phyloP scores from a whole-genome alignment of 1,140 invertebrate species.

The Bombus superbus region DNA sequence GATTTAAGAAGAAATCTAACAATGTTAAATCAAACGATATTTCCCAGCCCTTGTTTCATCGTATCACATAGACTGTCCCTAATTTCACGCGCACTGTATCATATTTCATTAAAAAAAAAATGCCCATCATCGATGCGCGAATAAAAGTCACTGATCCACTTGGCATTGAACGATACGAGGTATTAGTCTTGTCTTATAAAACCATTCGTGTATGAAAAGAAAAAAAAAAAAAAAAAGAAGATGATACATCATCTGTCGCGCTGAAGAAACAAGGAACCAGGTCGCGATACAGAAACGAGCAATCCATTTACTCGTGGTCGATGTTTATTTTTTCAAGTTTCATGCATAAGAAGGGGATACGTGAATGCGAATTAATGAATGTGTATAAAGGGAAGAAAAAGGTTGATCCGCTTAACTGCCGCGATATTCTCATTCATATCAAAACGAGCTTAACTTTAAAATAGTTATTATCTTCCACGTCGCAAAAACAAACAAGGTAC shows the following conservation, averaged over 20 bases:
- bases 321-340: slow-evolving; percentile 4
- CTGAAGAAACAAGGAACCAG: too few relatives aligned
- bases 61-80: too few relatives aligned
- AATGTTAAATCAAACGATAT: not conserved
- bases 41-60: not conserved
- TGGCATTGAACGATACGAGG: not conserved
- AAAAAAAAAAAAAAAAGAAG: fast-evolving
- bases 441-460: slow-evolving; percentile 23
- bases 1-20: not conserved
- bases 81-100: too few relatives aligned
- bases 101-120: not conserved
- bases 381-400: not conserved
- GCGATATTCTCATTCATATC: slow-evolving; percentile 10
- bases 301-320: not conserved
- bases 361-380: not conserved
- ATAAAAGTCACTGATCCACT: not conserved
- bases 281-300: too few relatives aligned
- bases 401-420: slow-evolving; percentile 4
- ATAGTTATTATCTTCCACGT: slow-evolving; percentile 18
- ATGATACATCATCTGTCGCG: not conserved
- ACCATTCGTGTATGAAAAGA: not conserved
- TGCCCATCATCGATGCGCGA: not conserved
- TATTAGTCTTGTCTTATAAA: too few relatives aligned
- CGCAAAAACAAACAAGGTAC: not conserved
- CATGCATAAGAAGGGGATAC: not conserved